A percentile compares a stretch with the other conserved stretches of the same genome.
Conservation (phyloP, 2,113 vertebrate species). For the Eretmodus cyanostictus region DNA sequence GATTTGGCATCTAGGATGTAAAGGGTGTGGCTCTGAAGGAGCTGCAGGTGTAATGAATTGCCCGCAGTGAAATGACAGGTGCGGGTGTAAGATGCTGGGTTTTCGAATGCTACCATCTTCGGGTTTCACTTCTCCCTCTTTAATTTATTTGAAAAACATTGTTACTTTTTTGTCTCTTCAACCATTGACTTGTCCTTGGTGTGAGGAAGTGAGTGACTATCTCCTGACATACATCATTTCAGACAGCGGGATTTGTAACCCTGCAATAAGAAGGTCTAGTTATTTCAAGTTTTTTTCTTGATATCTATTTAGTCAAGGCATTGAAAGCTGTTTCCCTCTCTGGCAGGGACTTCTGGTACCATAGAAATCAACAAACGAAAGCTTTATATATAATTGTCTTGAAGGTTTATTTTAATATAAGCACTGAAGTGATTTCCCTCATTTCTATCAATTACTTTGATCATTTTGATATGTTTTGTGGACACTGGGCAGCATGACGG, state of each 20-base stretch:
- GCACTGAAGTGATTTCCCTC: not conserved
- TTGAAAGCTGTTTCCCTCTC: not conserved
- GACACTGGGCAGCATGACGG: not conserved
- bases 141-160: not conserved
- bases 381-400: not conserved
- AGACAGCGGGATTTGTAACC: accelerated
- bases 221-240: not conserved
- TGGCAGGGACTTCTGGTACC: not conserved
- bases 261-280: accelerated
- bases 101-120: not conserved
- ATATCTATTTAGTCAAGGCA: accelerated
- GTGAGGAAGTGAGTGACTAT: not conserved
- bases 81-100: not conserved
- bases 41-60: not conserved
- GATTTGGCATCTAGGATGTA: not conserved
- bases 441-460: not conserved
- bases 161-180: not conserved
- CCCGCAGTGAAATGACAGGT: not conserved
- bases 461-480: not conserved
- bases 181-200: not conserved
- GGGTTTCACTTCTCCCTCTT: not conserved
- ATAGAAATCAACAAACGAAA: not conserved
- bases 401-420: not conserved
- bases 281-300: not conserved
- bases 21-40: not conserved